These are phyloP conservation scores for Bubo bubo DNA, from an alignment of 2,113 vertebrate species.

Conservation along the genomic window DNA sequence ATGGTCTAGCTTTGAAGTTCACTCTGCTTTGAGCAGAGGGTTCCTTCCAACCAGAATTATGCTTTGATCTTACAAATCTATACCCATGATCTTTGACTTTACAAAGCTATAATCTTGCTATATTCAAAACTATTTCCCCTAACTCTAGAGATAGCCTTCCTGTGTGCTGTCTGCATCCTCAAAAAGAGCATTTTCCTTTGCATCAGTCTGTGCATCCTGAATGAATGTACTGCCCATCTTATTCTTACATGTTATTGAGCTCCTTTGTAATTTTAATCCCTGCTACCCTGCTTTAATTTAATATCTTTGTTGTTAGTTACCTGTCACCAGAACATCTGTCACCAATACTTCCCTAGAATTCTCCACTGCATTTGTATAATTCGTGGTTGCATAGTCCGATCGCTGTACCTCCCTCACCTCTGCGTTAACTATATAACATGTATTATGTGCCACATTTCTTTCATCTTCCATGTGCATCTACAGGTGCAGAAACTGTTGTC, in stretches of 20 bases:
- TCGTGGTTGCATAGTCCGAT: not conserved
- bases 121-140: not conserved
- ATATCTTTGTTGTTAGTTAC: not conserved
- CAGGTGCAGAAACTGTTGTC: not conserved
- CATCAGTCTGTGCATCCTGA: not conserved
- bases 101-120: not conserved
- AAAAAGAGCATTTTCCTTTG: not conserved
- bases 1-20: not conserved
- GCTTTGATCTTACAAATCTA: not conserved
- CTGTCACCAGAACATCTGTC: not conserved
- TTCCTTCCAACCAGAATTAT: not conserved
- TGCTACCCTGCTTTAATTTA: not conserved
- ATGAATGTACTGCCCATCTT: not conserved
- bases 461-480: not conserved
- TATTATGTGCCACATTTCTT: not conserved
- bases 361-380: not conserved
- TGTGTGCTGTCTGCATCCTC: accelerated
- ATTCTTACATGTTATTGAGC: not conserved
- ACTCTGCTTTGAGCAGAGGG: not conserved
- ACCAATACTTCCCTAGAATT: not conserved
- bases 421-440: not conserved
- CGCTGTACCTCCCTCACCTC: not conserved
- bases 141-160: not conserved
- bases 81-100: not conserved
- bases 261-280: not conserved